phyloP scores from a whole-genome alignment of 2,888 invertebrate species.

The Griposia aprilina region DNA sequence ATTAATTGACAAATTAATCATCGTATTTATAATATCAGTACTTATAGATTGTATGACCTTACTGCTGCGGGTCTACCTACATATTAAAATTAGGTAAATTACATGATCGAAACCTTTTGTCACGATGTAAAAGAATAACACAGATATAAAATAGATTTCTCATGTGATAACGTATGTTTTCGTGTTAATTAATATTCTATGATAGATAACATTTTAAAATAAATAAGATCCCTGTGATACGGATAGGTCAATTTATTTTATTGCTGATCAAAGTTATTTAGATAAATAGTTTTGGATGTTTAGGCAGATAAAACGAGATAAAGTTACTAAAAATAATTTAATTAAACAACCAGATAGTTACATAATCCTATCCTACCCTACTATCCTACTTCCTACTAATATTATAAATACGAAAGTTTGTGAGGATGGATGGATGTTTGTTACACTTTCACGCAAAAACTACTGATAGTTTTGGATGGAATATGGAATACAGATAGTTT shows the following conservation, averaged over 20 bases:
- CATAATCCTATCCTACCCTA: too few relatives aligned
- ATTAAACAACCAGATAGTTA: too few relatives aligned
- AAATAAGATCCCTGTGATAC: background rate
- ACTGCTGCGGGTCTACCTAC: background rate
- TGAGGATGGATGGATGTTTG: too few relatives aligned
- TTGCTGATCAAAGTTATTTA: background rate
- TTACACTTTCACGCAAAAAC: too few relatives aligned
- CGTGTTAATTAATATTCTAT: background rate
- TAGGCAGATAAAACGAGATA: background rate
- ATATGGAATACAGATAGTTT: too few relatives aligned
- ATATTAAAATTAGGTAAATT: background rate
- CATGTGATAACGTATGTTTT: slow-evolving; percentile 13
- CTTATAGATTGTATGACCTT: background rate
- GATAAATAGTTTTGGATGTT: background rate
- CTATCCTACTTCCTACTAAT: too few relatives aligned
- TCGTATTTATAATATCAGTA: background rate
- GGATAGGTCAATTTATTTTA: slow-evolving; percentile 17
- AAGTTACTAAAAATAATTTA: background rate
- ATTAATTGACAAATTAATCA: background rate
- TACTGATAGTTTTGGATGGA: too few relatives aligned
- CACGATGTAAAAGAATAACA: background rate
- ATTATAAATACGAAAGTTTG: too few relatives aligned
- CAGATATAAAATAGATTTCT: slow-evolving; percentile 29
- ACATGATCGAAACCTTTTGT: background rate
- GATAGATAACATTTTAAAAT: slow-evolving; percentile 31